Evolutionary conservation across 1,140 invertebrate species (phyloP).

Genomic region (Drosophila novamexicana): DNA sequence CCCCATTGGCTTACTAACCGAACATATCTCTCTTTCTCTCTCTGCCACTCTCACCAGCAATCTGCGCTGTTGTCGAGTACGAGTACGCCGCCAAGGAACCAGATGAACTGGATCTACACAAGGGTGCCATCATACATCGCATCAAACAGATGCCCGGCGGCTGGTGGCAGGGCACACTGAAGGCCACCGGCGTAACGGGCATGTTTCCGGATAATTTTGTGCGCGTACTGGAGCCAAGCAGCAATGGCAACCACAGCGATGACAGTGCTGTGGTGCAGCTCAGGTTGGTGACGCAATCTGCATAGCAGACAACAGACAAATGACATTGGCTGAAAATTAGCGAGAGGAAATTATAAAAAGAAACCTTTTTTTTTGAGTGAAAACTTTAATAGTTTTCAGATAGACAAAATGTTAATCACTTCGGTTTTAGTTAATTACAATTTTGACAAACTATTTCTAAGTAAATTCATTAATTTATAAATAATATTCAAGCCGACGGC

Average conservation of each 20-base stretch:
- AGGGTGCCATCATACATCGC: conserved; percentile 95
- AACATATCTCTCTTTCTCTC: conserved; percentile 11
- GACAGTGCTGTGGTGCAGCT: conserved; percentile 74
- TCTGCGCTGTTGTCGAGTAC: conserved; percentile 92
- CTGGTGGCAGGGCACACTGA: conserved; percentile 98
- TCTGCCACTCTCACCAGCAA: conserved; percentile 78
- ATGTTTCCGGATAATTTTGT: conserved; percentile 99
- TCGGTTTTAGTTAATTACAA: no score
- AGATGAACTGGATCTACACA: conserved; percentile 93
- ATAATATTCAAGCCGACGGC: no score
- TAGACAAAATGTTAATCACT: no score
- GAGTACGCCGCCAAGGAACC: conserved; percentile 92
- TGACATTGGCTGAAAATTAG: conserved; percentile 43
- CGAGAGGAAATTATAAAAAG: background rate
- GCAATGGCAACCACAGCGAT: conserved; percentile 67
- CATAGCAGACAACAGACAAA: background rate
- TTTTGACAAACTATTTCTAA: no score
- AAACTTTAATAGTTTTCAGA: no score
- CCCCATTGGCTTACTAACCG: conserved; percentile 25
- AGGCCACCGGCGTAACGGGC: conserved; percentile 90
- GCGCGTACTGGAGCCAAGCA: conserved; percentile 86
- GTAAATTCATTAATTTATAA: no score
- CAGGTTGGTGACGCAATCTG: conserved; percentile 65
- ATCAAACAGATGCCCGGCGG: conserved; percentile 94
- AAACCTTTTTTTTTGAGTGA: no score